Percentiles rank a stretch among this genome's conserved stretches.
phyloP scores from a whole-genome alignment of 2,113 vertebrate genomes.

The Ictalurus punctatus region DNA sequence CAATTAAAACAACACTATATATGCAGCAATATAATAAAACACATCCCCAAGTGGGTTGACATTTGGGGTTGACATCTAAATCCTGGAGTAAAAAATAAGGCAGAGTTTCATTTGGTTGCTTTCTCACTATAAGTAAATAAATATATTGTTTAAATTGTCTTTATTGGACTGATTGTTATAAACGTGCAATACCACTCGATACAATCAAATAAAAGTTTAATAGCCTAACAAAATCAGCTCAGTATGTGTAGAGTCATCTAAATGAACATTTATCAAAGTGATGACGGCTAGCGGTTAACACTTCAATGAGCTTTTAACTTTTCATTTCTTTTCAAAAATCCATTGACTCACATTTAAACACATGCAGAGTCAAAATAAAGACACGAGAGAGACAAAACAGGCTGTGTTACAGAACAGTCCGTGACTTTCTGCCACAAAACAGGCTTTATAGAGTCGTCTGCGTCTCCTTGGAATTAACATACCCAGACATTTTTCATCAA shows the following conservation, averaged over 20 bases:
- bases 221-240: background rate
- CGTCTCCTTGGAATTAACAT: background rate
- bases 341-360: background rate
- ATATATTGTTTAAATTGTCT: background rate
- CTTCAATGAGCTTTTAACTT: background rate
- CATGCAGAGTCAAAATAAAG: background rate
- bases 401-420: background rate
- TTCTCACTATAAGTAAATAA: background rate
- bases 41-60: background rate
- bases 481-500: background rate
- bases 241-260: too few relatives aligned
- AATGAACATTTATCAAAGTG: background rate
- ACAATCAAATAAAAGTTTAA: conserved; percentile 3
- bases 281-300: background rate
- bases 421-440: background rate
- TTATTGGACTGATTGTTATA: background rate
- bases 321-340: background rate
- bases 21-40: background rate
- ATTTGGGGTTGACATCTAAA: background rate
- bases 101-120: background rate
- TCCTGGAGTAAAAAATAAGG: background rate
- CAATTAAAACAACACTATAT: background rate
- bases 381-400: background rate
- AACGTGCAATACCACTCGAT: background rate
- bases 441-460: background rate